Conservation (phyloP, 2,888 invertebrate species). For the Pterostichus madidus region DNA sequence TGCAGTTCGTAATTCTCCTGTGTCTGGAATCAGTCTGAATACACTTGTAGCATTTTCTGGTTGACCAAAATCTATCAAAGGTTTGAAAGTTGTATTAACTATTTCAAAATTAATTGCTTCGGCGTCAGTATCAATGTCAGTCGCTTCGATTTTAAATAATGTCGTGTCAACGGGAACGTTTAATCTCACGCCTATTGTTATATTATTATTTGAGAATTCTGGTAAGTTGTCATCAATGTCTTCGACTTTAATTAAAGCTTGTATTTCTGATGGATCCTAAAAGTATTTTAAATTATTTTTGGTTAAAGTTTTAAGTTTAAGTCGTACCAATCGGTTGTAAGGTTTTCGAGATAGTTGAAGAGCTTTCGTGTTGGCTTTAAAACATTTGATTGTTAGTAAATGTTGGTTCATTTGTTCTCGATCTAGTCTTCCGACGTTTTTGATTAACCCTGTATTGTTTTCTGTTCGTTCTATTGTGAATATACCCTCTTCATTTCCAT, state of each 20-base stretch:
- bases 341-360: conserved; percentile 77
- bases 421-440: conserved; percentile 82
- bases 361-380: conserved; percentile 78
- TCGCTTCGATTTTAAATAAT: conserved; percentile 83
- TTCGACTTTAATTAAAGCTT: conserved; percentile 82
- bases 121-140: conserved; percentile 85
- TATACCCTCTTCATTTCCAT: conserved; percentile 85
- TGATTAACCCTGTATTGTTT: conserved; percentile 83
- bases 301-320: not conserved
- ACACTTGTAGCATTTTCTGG: conserved; percentile 78
- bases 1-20: conserved; percentile 86
- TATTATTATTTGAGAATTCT: conserved; percentile 81
- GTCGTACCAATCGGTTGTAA: conserved; percentile 81
- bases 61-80: conserved; percentile 73
- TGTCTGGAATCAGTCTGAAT: conserved; percentile 83
- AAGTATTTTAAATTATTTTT: conserved; percentile 69
- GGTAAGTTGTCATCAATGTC: conserved; percentile 89
- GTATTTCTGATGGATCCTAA: conserved; percentile 85
- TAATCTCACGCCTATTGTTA: conserved; percentile 86
- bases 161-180: conserved; percentile 87
- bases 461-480: conserved; percentile 82
- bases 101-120: conserved; percentile 83
- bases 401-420: conserved; percentile 81
- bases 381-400: conserved; percentile 85
- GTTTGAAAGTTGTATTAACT: conserved; percentile 80